Evolutionary conservation across 2,113 vertebrate genomes (phyloP).

Genomic region (Peromyscus californicus): DNA sequence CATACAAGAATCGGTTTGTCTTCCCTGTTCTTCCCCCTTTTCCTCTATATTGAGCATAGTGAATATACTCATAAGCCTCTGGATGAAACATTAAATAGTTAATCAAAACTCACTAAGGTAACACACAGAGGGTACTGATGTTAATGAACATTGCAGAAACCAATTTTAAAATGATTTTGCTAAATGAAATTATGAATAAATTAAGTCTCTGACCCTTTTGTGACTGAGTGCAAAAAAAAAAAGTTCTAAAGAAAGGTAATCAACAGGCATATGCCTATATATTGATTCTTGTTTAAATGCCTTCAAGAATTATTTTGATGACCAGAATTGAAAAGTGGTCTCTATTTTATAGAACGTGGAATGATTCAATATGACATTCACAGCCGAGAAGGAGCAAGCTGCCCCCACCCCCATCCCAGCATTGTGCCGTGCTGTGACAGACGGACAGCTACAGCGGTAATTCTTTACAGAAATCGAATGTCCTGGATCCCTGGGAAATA

Average conservation of each 20-base stretch:
- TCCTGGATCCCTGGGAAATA: not conserved
- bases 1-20: slow-evolving; percentile 21
- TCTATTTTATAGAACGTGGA: not conserved
- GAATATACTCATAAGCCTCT: slow-evolving; percentile 25
- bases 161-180: slow-evolving; percentile 55
- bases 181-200: slow-evolving; percentile 58
- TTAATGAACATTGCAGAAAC: slow-evolving; percentile 59
- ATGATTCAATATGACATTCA: not conserved
- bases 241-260: slow-evolving; percentile 45
- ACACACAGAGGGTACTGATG: slow-evolving; percentile 27
- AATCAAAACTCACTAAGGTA: slow-evolving; percentile 57
- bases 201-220: slow-evolving; percentile 52
- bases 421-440: accelerated
- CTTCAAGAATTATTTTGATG: slow-evolving; percentile 28
- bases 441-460: not conserved
- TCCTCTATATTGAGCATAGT: slow-evolving; percentile 41
- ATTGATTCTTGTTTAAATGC: not conserved
- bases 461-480: not conserved
- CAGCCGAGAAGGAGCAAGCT: not conserved
- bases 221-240: slow-evolving; percentile 1
- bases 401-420: not conserved
- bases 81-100: slow-evolving; percentile 42
- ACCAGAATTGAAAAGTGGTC: slow-evolving; percentile 8
- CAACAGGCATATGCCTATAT: not conserved
- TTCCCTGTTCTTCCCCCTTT: not conserved